Evolutionary conservation across 1,140 invertebrate species (phyloP), one percentile per base, ranked within the genome.

Genomic region (Cotesia chilonis): DNA sequence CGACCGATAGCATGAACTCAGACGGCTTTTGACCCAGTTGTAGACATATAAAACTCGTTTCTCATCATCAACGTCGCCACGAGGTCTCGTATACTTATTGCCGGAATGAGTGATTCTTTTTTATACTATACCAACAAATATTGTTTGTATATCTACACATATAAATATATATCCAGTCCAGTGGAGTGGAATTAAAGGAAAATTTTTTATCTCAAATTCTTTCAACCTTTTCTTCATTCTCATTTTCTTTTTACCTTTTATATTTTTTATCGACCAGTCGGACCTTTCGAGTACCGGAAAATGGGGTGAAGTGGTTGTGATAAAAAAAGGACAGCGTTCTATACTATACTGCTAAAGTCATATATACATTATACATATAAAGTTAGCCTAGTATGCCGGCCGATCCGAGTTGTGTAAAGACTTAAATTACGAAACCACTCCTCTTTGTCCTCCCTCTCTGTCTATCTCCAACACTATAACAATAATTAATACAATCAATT

Each of bases 1-100:
- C n/a, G 54, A 55, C 54, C 54, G 54, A 55, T 55, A 7, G 54
- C 54, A n/a, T 55, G 12, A 55, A 55, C 54, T n/a, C 54, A n/a
- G 1, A 17, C 4, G 54, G 54, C 54, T 55, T 55, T 55, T 55
- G 54, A 55, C 54, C 54, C 12, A 55, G 54, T 55, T 55, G 12
- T 14, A 55, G 5, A n/a, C 12, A 14, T 14, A 17, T 55, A 14
- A 55, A 55, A 55, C 54, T n/a, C 12, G 5, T 55, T 55, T n/a
- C 54, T 55, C 54, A 14, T 55, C 54, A 55, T 55, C 54, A 14
- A 55, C 54, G 12, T 55, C 12, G 54, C 54, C 12, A 55, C 12
- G 17, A 17, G 17, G 54, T 55, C 54, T 55, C 54, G 47, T n/a
- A 17, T 47, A 47, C n/a, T 55, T 17, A 55, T 55, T 55, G 9